These are phyloP conservation scores for Antrozous pallidus DNA, from an alignment of 2,797 vertebrate species.

Conservation along the genomic window DNA sequence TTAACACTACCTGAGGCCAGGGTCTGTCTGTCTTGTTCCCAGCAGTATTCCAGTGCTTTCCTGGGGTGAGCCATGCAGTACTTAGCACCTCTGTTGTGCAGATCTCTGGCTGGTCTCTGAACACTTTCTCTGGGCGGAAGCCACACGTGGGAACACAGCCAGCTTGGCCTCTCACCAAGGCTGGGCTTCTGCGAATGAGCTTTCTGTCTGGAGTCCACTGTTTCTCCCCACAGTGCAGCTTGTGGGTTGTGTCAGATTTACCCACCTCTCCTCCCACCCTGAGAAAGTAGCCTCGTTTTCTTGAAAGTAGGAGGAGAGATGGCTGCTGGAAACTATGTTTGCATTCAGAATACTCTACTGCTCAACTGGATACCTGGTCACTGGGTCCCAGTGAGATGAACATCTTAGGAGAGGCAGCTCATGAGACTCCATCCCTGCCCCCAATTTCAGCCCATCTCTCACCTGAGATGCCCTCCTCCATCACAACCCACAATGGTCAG, in stretches of 20 bases:
- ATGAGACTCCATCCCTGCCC: neutral
- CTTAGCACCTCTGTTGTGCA: accelerated
- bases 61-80: neutral
- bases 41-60: accelerated
- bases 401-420: too few relatives aligned
- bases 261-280: neutral
- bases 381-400: neutral
- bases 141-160: neutral
- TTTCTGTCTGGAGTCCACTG: neutral
- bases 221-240: neutral
- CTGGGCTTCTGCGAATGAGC: neutral
- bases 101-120: neutral
- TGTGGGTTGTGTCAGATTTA: neutral
- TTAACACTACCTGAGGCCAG: neutral
- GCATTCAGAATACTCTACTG: neutral
- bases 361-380: neutral
- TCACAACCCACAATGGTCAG: neutral
- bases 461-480: neutral
- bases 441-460: neutral
- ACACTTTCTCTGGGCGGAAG: neutral
- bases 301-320: neutral
- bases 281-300: neutral
- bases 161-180: too few relatives aligned
- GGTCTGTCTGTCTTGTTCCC: neutral
- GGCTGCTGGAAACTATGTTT: neutral